Evolutionary conservation across 2,113 vertebrate genomes (phyloP).

Genomic region (Motacilla alba): DNA sequence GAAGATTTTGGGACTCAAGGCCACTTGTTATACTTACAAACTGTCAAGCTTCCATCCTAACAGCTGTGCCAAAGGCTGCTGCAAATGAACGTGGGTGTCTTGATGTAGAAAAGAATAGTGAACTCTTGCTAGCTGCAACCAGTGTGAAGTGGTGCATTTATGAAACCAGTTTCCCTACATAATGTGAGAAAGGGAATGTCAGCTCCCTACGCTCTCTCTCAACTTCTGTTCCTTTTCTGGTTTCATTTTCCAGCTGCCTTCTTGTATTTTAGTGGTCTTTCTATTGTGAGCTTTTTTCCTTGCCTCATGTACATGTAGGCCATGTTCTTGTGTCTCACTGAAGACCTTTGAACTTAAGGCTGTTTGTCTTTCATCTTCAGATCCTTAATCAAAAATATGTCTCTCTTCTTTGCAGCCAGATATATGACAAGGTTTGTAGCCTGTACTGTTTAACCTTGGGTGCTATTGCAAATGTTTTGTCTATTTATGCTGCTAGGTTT

Average conservation of each 20-base stretch:
- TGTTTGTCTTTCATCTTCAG: slow-evolving; percentile 74
- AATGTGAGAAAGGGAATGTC: not conserved
- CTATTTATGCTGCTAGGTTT: not conserved
- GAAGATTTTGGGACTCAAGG: not conserved
- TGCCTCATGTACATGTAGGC: not conserved
- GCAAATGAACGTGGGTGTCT: not conserved
- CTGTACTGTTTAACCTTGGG: not conserved
- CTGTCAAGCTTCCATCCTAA: not conserved
- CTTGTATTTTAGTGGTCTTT: not conserved
- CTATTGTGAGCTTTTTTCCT: not conserved
- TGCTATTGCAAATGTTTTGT: not conserved
- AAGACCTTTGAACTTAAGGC: not conserved
- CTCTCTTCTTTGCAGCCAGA: slow-evolving; percentile 24
- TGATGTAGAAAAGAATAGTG: not conserved
- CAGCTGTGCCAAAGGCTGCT: not conserved
- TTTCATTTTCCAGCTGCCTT: not conserved
- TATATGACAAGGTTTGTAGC: not conserved
- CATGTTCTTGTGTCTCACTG: not conserved
- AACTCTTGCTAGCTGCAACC: not conserved
- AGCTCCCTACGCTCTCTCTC: not conserved
- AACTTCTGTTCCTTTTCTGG: not conserved
- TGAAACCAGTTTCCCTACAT: not conserved
- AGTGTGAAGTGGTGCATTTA: not conserved
- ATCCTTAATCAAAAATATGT: slow-evolving; percentile 79
- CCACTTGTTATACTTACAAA: not conserved